Base-by-base conservation (phyloP, 2,113 vertebrate species). In the Syngnathoides biaculeatus region DNA sequence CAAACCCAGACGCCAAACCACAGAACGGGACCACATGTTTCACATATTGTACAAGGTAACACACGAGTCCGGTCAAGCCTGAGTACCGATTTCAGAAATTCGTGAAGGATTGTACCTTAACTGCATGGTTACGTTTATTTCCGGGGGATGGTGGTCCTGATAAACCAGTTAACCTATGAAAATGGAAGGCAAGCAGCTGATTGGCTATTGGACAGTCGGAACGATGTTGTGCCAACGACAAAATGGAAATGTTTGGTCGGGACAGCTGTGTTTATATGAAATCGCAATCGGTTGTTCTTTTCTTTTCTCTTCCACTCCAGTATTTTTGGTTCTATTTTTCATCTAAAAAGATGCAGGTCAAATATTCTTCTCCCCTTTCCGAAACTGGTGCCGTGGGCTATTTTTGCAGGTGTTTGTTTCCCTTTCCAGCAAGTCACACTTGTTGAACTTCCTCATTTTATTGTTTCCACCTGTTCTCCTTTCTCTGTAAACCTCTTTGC, bases 1-100 rank as follows among this genome's bases (percentile, higher is more conserved):
- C 81, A 77, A 57, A 81, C 69, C 50, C 60, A 65, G 48, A 62
- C 77, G 67, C 72, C 63, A 68, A 69, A 79, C 80, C 67, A 2
- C 65, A 80, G 79, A 83, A 70, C 56, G 72, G 79, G 63, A 82
- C 79, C 85, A 86, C 78, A 83, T 86, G 86, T 84, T 86, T 70
- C 69, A 58, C 67, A 59, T 53, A 70, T 73, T 57, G 61, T 70
- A 71, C 68, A 48, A 74, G 68, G 62, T 67, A 57, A 75, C 65
- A 22, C 6, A 20, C 35, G 5, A 14, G 14, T 5, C 24, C 8
- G 42, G 5, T 47, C 1, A 43, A 47, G 45, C 17, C 68, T 26
- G 27, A 77, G 63, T 75, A 65, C 64, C 60, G 66, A 67, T 74
- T 75, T 75, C 56, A 64, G 57, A 8, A 59, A 59, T 11, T 19